Base-by-base conservation (phyloP, 2,113 vertebrate genomes). In the Sorex araneus region DNA sequence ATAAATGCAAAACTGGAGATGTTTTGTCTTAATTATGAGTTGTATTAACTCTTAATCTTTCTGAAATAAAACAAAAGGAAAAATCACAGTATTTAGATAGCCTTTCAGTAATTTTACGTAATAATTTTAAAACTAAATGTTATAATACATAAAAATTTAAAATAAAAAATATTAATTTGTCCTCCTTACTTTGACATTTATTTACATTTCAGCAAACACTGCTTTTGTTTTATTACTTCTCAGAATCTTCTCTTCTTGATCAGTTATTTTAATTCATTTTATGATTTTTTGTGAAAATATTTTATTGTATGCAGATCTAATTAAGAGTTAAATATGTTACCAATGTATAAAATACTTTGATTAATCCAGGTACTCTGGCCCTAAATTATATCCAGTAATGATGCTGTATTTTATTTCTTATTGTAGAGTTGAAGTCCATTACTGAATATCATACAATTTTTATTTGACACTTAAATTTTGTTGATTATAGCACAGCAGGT, bases 251-350 rank as follows among this genome's bases (percentile, higher is more conserved):
- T 27, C 69, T 91, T 13, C 3, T 83, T 5, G 5, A 2, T 45
- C 63, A 73, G 23, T 32, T 71, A 34, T 67, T 93, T 84, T 74
- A 27, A 89, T n/a, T 91, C 50, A 32, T 25, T 67, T 91, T 74
- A 63, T 34, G 11, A 50, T 67, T 40, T 27, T 74, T 81, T 28
- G 4, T 81, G 27, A 84, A 57, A 21, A 80, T 25, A 54, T 2
- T 79, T n/a, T 69, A 11, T 50, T 86, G 8, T 15, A 12, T 18
- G 18, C 12, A 0, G 30, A 80, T 7, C 27, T 19, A 60, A 60
- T 60, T 60, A 19, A 60, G 57, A 23, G 18, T 78, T 66, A 74
- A 47, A 67, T 60, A 70, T 32, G 40, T 8, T 32, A 71, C 30
- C 13, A 50, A 63, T 18, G 18, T 7, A 28, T 6, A 36, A 36